Evolutionary conservation across 2,888 invertebrate species (phyloP), one percentile per base, ranked within the genome.

Genomic region (Limnephilus rhombicus): DNA sequence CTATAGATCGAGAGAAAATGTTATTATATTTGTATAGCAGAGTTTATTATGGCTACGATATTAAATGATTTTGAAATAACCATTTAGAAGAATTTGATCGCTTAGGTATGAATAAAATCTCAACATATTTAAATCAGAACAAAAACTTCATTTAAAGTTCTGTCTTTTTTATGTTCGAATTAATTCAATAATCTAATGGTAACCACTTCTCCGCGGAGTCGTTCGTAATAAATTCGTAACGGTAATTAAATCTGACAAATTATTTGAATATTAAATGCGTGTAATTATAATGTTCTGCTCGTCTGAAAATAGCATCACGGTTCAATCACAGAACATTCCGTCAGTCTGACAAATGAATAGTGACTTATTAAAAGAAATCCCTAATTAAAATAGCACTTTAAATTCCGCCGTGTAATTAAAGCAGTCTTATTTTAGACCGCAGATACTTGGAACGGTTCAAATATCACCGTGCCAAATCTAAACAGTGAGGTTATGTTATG

Each of bases 391-490:
- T 87, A 18, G 68, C 53, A 31, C 87, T 49, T n/a, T 12, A 34
- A 45, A 53, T 53, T 49, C 87, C 31, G 15, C 5, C 18, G 53
- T 87, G 87, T 53, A 31, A 49, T 87, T 87, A 53, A 87, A 31
- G 87, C n/a, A 4, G 11, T 53, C n/a, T 53, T 87, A 87, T 34
- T 49, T 31, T 53, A 53, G 53, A 87, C 11, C 68, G 31, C 29
- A 87, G 41, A 53, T 87, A n/a, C 87, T 87, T 87, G 87, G 87
- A 87, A n/a, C 31, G 49, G 45, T 31, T 87, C 53, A 87, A 87
- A 29, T n/a, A 53, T 15, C 45, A 68, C 87, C 3, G 53, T 87
- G 87, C 87, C 87, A 87, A 87, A 49, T 29, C 9, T 31, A 37
- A 85, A 34, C 13, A 41, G 31, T 83, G 12, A 18, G 31, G 12